Conservation (phyloP, 2,888 invertebrate species). For the Drosophila kanekoi region DNA sequence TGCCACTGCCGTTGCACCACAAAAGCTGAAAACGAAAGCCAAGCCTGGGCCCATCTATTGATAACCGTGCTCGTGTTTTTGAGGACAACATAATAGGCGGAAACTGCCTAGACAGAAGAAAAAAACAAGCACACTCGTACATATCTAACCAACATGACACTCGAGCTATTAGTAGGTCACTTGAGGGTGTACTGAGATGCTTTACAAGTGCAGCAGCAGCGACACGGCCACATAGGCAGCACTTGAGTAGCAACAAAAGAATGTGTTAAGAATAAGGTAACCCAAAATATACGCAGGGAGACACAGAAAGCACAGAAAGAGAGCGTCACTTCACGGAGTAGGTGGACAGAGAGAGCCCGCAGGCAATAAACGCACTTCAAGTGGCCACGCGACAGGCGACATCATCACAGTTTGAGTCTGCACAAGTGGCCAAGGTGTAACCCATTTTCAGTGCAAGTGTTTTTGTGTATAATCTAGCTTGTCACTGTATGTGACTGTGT, state of each 20-base stretch:
- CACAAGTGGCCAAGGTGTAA: constrained; percentile 51
- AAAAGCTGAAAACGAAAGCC: constrained; percentile 57
- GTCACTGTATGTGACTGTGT: constrained; percentile 8
- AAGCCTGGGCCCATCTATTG: constrained; percentile 34
- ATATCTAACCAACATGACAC: constrained; percentile 47
- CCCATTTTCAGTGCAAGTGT: constrained; percentile 58
- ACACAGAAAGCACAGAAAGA: constrained; percentile 2
- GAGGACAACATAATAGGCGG: constrained; percentile 56
- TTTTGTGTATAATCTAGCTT: constrained; percentile 14
- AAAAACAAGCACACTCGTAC: constrained; percentile 21
- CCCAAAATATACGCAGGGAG: constrained; percentile 57
- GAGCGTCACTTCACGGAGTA: constrained; percentile 8
- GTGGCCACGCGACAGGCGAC: constrained; percentile 38
- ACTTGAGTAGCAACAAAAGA: constrained; percentile 67
- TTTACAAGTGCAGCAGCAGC: constrained; percentile 70
- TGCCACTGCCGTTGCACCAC: constrained; percentile 19
- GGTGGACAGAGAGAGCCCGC: constrained; percentile 26
- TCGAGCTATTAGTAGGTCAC: constrained; percentile 77
- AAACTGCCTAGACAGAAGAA: constrained; percentile 35
- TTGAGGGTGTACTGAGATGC: constrained; percentile 60
- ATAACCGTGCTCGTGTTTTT: constrained; percentile 45
- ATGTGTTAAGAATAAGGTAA: constrained; percentile 74
- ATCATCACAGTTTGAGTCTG: constrained; percentile 29
- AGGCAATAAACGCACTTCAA: constrained; percentile 77
- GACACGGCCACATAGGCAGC: constrained; percentile 30